A percentile compares a stretch with the other conserved stretches of the same genome.
These are phyloP conservation scores for Drosophila nebulosa DNA, from an alignment of 1,140 invertebrate species.

Conservation along the genomic window DNA sequence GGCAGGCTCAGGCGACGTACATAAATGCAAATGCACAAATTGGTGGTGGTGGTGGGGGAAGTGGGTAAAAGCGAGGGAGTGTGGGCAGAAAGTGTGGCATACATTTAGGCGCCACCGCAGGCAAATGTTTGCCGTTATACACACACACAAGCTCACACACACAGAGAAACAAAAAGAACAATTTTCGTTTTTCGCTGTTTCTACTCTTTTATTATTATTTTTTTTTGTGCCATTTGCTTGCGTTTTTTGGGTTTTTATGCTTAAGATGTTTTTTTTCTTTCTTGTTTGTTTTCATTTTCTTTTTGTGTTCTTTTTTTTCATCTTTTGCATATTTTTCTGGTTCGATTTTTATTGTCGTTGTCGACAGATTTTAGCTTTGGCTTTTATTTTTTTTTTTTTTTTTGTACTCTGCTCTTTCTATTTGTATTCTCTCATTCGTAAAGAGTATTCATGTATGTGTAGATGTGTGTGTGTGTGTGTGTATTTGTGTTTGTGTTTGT, in stretches of 20 bases:
- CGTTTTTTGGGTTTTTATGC: neutral
- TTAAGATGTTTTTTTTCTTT: constrained; percentile 13
- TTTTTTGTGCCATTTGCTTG: neutral
- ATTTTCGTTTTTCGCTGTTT: neutral
- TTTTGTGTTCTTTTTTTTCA: constrained; percentile 35
- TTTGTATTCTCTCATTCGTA: constrained; percentile 10
- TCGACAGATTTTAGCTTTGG: constrained; percentile 57
- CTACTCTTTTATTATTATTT: neutral
- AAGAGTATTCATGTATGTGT: neutral
- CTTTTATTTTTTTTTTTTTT: constrained; percentile 22
- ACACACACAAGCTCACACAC: neutral
- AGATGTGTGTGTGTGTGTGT: constrained; percentile 30
- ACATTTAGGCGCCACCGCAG: constrained; percentile 71
- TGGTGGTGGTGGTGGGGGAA: no score
- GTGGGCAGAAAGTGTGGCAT: constrained; percentile 55
- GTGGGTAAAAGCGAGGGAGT: neutral
- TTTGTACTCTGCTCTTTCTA: neutral
- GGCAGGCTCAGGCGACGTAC: constrained; percentile 54
- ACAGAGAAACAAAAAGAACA: neutral
- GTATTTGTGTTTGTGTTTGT: constrained; percentile 36
- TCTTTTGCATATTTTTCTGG: constrained; percentile 69
- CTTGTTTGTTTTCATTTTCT: constrained; percentile 36
- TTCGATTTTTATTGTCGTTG: constrained; percentile 72
- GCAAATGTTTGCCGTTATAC: constrained; percentile 74
- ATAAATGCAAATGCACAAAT: constrained; percentile 77